These are phyloP conservation scores for Acanthurus lineatus DNA, from an alignment of 2,797 vertebrate species.

Conservation along the genomic window DNA sequence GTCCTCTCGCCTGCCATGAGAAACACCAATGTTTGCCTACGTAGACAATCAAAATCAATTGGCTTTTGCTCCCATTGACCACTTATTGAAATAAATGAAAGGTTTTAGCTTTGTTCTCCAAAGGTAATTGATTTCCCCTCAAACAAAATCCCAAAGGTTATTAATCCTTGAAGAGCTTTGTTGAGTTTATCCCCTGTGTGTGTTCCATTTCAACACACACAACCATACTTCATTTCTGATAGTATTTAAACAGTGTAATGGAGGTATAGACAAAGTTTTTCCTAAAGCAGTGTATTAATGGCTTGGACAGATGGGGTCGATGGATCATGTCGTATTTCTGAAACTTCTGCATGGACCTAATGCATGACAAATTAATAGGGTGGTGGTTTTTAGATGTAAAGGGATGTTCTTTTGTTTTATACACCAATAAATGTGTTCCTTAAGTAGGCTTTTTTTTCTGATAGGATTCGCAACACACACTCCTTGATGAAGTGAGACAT, in stretches of 20 bases:
- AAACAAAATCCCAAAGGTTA: constrained; percentile 22
- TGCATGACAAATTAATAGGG: constrained; percentile 72
- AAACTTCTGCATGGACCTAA: constrained; percentile 76
- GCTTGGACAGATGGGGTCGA: constrained; percentile 44
- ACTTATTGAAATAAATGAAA: constrained; percentile 41
- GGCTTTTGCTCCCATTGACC: constrained; percentile 52
- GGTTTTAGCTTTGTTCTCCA: constrained; percentile 54
- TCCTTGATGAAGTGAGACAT: constrained; percentile 37
- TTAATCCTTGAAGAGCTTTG: constrained; percentile 39
- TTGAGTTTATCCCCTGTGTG: constrained; percentile 33
- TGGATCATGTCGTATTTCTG: constrained; percentile 65
- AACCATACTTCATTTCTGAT: constrained; percentile 31
- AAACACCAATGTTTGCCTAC: constrained; percentile 70
- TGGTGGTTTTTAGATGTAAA: constrained; percentile 66
- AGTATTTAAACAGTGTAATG: constrained; percentile 51
- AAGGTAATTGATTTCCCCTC: constrained; percentile 39
- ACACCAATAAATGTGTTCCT: constrained; percentile 55
- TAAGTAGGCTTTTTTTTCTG: constrained; percentile 35
- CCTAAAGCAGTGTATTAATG: constrained; percentile 43
- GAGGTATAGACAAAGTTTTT: constrained; percentile 26
- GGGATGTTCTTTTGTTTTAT: constrained; percentile 53
- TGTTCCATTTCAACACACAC: constrained; percentile 38
- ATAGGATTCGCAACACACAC: constrained; percentile 26
- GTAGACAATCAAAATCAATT: constrained; percentile 77
- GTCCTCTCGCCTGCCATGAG: constrained; percentile 61